Evolutionary conservation across 2,888 invertebrate species (phyloP).

Genomic region (Diaperis boleti): DNA sequence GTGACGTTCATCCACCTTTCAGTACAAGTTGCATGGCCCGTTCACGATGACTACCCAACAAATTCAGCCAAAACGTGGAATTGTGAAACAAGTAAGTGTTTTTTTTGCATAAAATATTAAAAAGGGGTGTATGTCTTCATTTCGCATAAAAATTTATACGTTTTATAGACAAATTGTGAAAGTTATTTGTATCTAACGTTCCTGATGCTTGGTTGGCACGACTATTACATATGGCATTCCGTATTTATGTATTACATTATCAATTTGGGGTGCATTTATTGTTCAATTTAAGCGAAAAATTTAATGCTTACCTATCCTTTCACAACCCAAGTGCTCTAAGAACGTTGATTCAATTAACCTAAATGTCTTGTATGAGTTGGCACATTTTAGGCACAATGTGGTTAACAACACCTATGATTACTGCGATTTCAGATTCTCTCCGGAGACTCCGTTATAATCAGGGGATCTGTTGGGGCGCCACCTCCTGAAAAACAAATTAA

Average conservation of each 20-base stretch:
- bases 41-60: conserved; percentile 68
- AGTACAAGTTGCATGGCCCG: conserved; percentile 63
- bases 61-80: conserved; percentile 68
- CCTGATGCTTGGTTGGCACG: conserved; percentile 61
- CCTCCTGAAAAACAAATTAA: conserved; percentile 92
- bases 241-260: conserved; percentile 24
- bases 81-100: conserved; percentile 73
- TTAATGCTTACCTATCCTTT: background rate
- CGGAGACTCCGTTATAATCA: conserved; percentile 94
- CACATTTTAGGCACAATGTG: conserved; percentile 46
- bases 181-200: conserved; percentile 3
- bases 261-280: background rate
- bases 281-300: background rate
- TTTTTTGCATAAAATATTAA: conserved; percentile 37
- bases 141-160: background rate
- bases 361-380: conserved; percentile 55
- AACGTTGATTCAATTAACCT: conserved; percentile 40
- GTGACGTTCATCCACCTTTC: conserved; percentile 47
- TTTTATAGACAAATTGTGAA: conserved; percentile 1
- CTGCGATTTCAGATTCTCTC: conserved; percentile 83
- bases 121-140: background rate
- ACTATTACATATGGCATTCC: conserved; percentile 43
- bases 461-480: conserved; percentile 89
- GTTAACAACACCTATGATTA: conserved; percentile 8
- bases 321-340: background rate